These are phyloP conservation scores for Agrilus biguttatus DNA, from an alignment of 2,888 invertebrate species.

Conservation along the genomic window DNA sequence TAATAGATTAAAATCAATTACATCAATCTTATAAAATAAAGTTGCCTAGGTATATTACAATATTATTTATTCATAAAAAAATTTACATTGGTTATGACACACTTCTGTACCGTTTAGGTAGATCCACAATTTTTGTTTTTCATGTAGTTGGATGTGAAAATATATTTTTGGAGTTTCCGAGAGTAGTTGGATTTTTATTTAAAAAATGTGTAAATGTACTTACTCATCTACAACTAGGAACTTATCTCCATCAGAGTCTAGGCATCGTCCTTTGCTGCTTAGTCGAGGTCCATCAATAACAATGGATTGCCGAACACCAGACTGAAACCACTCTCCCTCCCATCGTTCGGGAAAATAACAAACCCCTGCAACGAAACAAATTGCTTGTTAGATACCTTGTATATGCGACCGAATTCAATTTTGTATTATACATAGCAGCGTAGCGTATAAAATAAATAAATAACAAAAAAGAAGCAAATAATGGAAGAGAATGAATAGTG, in stretches of 20 bases:
- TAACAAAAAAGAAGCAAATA: too few species aligned
- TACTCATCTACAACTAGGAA: constrained; percentile 79
- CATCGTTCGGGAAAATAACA: constrained; percentile 72
- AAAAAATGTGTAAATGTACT: constrained; percentile 33
- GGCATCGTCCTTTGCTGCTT: constrained; percentile 74
- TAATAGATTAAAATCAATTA: too few species aligned
- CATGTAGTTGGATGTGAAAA: too few species aligned
- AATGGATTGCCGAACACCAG: constrained; percentile 75
- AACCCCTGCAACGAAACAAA: constrained; percentile 38
- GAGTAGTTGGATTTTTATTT: constrained; percentile 3
- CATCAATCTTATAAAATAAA: too few species aligned
- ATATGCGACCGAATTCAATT: neutral
- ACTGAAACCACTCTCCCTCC: constrained; percentile 86
- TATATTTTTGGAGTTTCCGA: neutral
- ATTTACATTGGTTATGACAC: too few species aligned
- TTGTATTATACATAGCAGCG: too few species aligned
- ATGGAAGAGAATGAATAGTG: too few species aligned
- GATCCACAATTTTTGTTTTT: too few species aligned
- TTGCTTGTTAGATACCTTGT: neutral
- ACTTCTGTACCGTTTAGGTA: too few species aligned
- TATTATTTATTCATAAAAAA: too few species aligned
- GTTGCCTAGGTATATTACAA: too few species aligned
- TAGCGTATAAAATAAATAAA: too few species aligned
- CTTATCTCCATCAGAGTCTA: constrained; percentile 75
- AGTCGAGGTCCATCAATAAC: constrained; percentile 67